These are phyloP conservation scores for Drosophila sproati DNA, from an alignment of 1,140 invertebrate species.

Conservation along the genomic window DNA sequence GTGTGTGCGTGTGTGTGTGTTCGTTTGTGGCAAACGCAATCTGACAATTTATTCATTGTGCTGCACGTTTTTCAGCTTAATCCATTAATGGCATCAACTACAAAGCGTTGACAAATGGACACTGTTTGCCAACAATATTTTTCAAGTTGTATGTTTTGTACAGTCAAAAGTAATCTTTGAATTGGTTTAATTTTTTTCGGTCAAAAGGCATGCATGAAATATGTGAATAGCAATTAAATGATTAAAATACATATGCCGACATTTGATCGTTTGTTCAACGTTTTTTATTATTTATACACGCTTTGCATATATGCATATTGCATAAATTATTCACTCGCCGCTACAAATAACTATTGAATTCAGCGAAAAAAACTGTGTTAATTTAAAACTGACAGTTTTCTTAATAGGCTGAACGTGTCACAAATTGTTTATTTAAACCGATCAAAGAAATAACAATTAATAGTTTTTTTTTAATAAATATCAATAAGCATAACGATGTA, in stretches of 20 bases:
- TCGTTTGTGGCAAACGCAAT: slow-evolving; percentile 36
- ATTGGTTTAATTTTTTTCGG: slow-evolving; percentile 18
- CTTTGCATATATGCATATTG: neutral
- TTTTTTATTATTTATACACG: neutral
- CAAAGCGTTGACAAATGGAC: slow-evolving; percentile 53
- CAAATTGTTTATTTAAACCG: neutral
- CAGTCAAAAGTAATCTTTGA: slow-evolving; percentile 31
- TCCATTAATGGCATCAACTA: slow-evolving; percentile 70
- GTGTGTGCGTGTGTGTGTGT: slow-evolving; percentile 21
- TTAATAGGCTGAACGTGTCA: neutral
- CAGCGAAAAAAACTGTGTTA: neutral
- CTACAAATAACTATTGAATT: neutral
- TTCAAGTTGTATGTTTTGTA: slow-evolving; percentile 11
- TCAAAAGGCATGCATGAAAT: neutral
- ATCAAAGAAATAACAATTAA: neutral
- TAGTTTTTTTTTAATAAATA: neutral
- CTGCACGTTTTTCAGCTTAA: slow-evolving; percentile 59
- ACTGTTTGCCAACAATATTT: neutral
- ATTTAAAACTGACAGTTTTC: neutral
- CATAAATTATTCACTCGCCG: neutral
- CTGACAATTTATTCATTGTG: slow-evolving; percentile 75
- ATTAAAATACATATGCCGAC: slow-evolving; percentile 15
- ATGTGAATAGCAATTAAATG: slow-evolving; percentile 16
- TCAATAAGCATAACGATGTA: neutral
- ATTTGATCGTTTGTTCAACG: neutral